Evolutionary conservation across 2,113 vertebrate species (phyloP).

Genomic region (Azemiops feae): DNA sequence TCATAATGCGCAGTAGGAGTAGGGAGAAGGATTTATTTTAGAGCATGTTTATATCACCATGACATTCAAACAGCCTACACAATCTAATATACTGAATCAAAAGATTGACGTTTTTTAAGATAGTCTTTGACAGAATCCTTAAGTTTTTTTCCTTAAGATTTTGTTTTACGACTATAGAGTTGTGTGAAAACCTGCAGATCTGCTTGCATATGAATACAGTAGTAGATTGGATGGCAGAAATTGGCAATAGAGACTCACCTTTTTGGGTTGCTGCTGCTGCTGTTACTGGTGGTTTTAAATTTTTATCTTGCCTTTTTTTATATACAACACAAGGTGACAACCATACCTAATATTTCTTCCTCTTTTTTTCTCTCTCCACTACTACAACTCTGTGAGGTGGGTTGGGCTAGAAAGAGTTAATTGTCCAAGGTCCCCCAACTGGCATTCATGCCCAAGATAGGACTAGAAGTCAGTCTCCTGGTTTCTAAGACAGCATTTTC

Average conservation of each 20-base stretch:
- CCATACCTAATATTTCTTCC: neutral
- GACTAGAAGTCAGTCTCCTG: neutral
- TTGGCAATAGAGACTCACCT: conserved; percentile 40
- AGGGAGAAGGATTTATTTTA: neutral
- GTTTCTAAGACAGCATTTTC: neutral
- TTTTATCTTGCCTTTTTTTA: neutral
- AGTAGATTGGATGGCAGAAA: neutral
- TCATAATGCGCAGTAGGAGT: neutral
- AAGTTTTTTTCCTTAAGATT: neutral
- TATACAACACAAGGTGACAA: neutral
- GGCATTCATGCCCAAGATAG: neutral
- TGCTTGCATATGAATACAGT: neutral
- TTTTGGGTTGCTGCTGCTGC: neutral
- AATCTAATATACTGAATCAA: neutral
- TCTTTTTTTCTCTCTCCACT: neutral
- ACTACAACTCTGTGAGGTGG: neutral
- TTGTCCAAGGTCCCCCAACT: neutral
- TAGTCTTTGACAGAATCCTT: neutral
- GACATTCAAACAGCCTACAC: neutral
- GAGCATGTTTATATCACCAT: neutral
- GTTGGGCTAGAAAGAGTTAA: neutral
- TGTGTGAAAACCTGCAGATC: neutral
- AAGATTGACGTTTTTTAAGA: neutral
- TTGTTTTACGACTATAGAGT: neutral
- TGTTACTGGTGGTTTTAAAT: neutral